These are phyloP conservation scores for Phalacrocorax pelagicus DNA, from an alignment of 2,113 vertebrate genomes.

Conservation along the genomic window DNA sequence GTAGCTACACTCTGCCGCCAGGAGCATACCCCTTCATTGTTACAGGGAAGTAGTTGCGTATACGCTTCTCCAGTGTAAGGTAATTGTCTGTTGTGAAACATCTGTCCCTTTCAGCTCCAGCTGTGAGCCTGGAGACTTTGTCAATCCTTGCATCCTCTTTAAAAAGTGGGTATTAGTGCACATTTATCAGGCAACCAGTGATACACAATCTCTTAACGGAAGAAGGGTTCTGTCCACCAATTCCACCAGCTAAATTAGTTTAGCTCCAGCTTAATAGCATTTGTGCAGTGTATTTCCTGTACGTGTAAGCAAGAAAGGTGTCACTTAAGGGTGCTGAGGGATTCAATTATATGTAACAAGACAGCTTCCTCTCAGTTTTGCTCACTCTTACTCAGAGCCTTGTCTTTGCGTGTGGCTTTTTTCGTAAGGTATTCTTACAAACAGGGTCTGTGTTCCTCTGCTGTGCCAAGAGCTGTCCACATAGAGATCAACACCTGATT, in stretches of 20 bases:
- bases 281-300: constrained; percentile 63
- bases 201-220: constrained; percentile 50
- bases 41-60: background rate
- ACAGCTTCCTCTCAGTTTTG: constrained; percentile 24
- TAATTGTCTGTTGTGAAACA: background rate
- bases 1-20: background rate
- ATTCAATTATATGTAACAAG: constrained; percentile 57
- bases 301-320: constrained; percentile 55
- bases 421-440: background rate
- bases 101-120: constrained; percentile 4
- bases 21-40: background rate
- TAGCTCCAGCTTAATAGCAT: constrained; percentile 54
- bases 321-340: constrained; percentile 43
- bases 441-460: background rate
- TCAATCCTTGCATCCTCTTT: constrained; percentile 17
- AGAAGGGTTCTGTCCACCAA: constrained; percentile 43
- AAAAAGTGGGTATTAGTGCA: background rate
- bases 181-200: constrained; percentile 37
- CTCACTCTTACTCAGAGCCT: background rate
- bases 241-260: constrained; percentile 52
- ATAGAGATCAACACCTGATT: background rate
- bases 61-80: background rate
- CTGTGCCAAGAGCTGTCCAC: constrained; percentile 2
- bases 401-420: background rate
- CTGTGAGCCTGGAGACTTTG: background rate